phyloP scores from a whole-genome alignment of 2,113 vertebrate genomes.

The Porphyrio hochstetteri region DNA sequence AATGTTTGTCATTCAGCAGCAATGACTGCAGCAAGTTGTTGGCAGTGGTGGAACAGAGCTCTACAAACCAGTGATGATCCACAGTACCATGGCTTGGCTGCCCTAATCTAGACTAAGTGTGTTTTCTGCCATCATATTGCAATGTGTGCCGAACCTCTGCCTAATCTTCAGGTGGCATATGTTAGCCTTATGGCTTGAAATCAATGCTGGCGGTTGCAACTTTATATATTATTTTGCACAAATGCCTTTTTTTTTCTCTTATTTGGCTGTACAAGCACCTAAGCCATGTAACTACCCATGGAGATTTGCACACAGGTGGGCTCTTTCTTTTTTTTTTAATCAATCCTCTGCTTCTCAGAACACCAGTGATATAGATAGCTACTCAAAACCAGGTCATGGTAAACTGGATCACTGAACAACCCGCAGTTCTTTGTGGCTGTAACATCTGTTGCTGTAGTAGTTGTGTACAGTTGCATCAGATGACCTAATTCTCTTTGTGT shows the following conservation, averaged over 20 bases:
- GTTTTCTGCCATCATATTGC: background rate
- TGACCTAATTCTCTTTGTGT: constrained; percentile 30
- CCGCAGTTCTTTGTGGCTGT: background rate
- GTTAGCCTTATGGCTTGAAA: background rate
- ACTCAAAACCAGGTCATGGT: background rate
- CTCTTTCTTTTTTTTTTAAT: background rate
- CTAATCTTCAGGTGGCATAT: background rate
- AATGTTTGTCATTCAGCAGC: background rate
- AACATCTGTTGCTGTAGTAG: constrained; percentile 34
- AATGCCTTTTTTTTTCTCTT: background rate
- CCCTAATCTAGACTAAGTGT: background rate
- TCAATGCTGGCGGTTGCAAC: background rate
- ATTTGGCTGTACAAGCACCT: background rate
- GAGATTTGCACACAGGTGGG: background rate
- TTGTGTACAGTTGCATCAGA: background rate
- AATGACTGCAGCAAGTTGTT: background rate
- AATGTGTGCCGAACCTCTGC: background rate
- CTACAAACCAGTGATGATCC: background rate
- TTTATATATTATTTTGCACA: background rate
- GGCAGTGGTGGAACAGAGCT: background rate
- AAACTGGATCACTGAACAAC: background rate
- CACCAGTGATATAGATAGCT: background rate
- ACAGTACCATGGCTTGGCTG: background rate
- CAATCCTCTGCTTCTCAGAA: background rate
- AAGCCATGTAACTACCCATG: background rate